phyloP scores from a whole-genome alignment of 2,797 vertebrate genomes.

The Sciaenops ocellatus region DNA sequence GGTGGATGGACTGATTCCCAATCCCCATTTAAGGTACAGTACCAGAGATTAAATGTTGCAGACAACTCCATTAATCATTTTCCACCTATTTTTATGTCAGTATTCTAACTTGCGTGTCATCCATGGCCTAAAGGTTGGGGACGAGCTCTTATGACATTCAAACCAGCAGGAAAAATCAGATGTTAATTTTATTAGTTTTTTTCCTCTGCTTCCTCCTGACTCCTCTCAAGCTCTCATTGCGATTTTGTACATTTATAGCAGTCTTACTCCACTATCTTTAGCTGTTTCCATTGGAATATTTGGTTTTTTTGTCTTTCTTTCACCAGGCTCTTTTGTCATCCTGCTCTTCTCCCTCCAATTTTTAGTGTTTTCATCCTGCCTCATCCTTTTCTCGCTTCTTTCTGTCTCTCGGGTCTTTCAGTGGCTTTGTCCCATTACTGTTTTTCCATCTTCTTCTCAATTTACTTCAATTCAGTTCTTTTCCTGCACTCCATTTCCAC shows the following conservation, averaged over 20 bases:
- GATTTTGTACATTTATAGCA: not conserved
- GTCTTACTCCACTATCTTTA: slow-evolving; percentile 13
- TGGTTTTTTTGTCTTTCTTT: slow-evolving; percentile 16
- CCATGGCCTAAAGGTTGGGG: not conserved
- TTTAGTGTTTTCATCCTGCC: slow-evolving; percentile 22
- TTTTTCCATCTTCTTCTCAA: slow-evolving; percentile 29
- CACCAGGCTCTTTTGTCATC: slow-evolving; percentile 21
- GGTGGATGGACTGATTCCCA: slow-evolving; percentile 13
- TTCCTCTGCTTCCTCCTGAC: not conserved
- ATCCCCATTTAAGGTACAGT: not conserved
- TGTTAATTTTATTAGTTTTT: not conserved
- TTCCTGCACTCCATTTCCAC: slow-evolving; percentile 21
- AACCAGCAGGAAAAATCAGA: not conserved
- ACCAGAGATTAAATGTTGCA: slow-evolving; percentile 1
- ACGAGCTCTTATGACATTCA: not conserved
- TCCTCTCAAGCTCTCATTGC: not conserved
- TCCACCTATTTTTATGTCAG: not conserved
- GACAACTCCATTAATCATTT: too few species aligned
- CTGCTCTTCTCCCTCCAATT: not conserved
- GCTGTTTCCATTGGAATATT: not conserved
- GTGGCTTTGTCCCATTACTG: slow-evolving; percentile 23
- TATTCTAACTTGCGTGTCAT: not conserved
- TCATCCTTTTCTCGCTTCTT: slow-evolving; percentile 24
- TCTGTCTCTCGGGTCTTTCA: slow-evolving; percentile 2
- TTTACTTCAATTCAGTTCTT: slow-evolving; percentile 28